phyloP scores from a whole-genome alignment of 2,113 vertebrate genomes.

The Trematocara unimaculatum region DNA sequence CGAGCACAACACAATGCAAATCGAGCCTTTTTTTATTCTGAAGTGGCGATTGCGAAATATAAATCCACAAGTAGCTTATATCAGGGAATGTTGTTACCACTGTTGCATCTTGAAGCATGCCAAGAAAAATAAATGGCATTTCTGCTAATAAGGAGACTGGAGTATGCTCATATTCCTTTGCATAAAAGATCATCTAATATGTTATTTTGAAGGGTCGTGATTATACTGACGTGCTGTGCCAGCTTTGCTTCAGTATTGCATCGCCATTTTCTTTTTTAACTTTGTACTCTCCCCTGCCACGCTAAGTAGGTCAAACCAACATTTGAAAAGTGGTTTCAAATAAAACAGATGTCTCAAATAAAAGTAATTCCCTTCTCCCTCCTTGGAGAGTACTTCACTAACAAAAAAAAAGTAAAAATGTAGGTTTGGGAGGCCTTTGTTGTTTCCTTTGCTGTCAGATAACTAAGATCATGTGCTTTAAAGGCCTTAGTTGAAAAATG shows the following conservation, averaged over 20 bases:
- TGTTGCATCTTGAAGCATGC: not conserved
- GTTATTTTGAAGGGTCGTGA: not conserved
- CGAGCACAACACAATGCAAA: not conserved
- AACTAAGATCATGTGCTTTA: conserved; percentile 33
- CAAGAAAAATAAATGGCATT: not conserved
- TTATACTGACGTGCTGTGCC: not conserved
- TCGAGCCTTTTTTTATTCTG: not conserved
- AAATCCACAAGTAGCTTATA: not conserved
- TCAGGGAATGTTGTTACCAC: not conserved
- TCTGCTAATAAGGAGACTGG: not conserved
- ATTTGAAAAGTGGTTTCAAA: conserved; percentile 50
- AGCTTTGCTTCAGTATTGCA: not conserved
- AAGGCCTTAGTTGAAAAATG: conserved; percentile 3
- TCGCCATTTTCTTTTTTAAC: not conserved
- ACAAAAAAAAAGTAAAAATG: conserved; percentile 17
- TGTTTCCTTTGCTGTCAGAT: conserved; percentile 44
- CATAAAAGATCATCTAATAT: not conserved
- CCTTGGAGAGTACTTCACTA: conserved; percentile 21
- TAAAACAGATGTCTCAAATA: conserved; percentile 53
- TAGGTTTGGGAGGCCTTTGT: conserved; percentile 38
- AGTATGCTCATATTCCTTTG: not conserved
- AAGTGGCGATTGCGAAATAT: not conserved
- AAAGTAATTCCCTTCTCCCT: conserved; percentile 32
- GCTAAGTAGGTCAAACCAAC: conserved; percentile 61
- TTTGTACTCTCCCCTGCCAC: conserved; percentile 21